Conservation (phyloP, 2,797 vertebrate species). For the Aphelocoma californica region DNA sequence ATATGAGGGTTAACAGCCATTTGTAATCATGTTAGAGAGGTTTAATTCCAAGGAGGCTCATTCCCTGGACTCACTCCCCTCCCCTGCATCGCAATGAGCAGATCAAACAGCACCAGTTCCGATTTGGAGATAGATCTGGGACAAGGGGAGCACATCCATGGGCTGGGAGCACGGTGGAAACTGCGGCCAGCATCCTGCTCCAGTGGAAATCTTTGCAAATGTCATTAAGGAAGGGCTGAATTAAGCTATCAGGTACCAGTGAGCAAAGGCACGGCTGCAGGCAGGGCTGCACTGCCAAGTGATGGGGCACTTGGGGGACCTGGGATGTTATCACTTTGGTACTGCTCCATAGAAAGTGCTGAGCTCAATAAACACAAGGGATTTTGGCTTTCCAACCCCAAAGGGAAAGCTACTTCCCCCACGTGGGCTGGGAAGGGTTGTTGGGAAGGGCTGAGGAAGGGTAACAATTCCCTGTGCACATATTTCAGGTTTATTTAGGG, state of each 20-base stretch:
- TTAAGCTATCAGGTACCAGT: background rate
- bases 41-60: slow-evolving; percentile 49
- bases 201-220: slow-evolving; percentile 64
- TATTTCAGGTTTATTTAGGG: background rate
- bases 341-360: background rate
- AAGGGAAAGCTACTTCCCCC: background rate
- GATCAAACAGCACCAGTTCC: slow-evolving; percentile 59
- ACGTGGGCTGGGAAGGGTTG: accelerated
- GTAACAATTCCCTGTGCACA: accelerated
- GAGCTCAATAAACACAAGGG: background rate
- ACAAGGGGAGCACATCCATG: background rate
- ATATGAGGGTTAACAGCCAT: slow-evolving; percentile 27
- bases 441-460: background rate
- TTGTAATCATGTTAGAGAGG: slow-evolving; percentile 14
- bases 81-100: slow-evolving; percentile 44
- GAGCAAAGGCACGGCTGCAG: background rate
- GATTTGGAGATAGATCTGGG: background rate
- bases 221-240: slow-evolving; percentile 26
- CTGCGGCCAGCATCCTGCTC: background rate
- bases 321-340: accelerated
- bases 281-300: background rate
- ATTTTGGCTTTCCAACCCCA: background rate
- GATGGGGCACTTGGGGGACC: background rate
- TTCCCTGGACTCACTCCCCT: background rate
- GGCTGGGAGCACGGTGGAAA: background rate